Evolutionary conservation across 2,888 invertebrate species (phyloP).

Genomic region (Polydrusus tereticollis): DNA sequence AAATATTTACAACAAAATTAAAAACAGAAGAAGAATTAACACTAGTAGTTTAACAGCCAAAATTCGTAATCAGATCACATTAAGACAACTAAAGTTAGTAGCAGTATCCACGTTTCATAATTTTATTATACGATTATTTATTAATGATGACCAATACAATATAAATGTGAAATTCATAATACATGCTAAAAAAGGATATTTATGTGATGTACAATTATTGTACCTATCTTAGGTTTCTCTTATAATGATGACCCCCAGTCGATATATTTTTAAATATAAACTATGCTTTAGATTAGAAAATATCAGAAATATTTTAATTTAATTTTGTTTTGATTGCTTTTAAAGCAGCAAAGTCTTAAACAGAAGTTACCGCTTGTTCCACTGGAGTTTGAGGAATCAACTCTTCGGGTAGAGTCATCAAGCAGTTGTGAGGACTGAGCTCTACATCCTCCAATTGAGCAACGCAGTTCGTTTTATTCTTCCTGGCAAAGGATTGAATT

Average conservation of each 20-base stretch:
- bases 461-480: slow-evolving; percentile 15
- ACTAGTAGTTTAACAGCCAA: neutral
- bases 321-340: no score
- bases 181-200: no score
- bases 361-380: slow-evolving; percentile 36
- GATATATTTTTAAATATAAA: no score
- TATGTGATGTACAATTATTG: no score
- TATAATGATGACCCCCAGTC: no score
- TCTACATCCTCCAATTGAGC: slow-evolving; percentile 18
- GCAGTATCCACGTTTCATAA: no score
- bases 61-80: slow-evolving; percentile 3
- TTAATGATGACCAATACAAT: no score
- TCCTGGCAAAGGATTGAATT: neutral
- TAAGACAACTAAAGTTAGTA: neutral
- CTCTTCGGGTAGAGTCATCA: slow-evolving; percentile 8
- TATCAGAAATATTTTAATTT: no score
- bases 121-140: no score
- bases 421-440: slow-evolving; percentile 1
- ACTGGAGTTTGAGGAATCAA: neutral
- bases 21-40: neutral
- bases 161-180: no score
- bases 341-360: slow-evolving; percentile 19
- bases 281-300: no score
- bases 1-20: neutral
- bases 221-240: no score